Base-by-base conservation (phyloP, 2,888 invertebrate species). In the Pemphredon lugubris region DNA sequence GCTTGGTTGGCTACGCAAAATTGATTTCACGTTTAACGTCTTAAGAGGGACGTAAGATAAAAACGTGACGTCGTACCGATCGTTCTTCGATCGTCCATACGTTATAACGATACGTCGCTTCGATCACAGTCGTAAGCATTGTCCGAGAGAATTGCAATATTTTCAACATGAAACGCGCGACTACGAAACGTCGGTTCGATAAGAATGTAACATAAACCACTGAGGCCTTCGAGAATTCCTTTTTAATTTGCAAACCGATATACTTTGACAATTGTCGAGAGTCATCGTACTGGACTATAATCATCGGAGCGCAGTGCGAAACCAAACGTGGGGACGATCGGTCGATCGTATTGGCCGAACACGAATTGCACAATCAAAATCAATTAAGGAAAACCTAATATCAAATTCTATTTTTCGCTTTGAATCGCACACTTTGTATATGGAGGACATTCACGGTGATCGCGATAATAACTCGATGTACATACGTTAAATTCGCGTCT, bases 61-160 rank as follows among this genome's bases (percentile, higher is more conserved):
- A 34, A 34, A 34, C 34, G n/a, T 6, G 11, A 34, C 34, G 26
- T 26, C 26, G 13, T 37, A 6, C 37, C 37, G 11, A 57, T 48
- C 26, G 48, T 45, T 42, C 60, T 63, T 68, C 55, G 20, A 60
- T 54, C 64, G 44, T 51, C 61, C 50, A 18, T 50, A 20, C 23
- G 23, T 55, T 40, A 40, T 55, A 55, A 44, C 20, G 40, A 48
- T 32, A 39, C 18, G 21, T 65, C 26, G 44, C 57, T 54, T 47
- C 57, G 75, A 64, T 42, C 51, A 39, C 54, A 47, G 5, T 64
- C 7, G 53, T 37, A 55, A 48, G 21, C 20, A 44, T 30, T 30
- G 47, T 23, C 44, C 21, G 23, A 40, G 16, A 11, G 16, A 40
- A 40, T 14, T 16, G 6, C 18, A 14, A 4, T 6, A 40, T 16